A percentile compares a stretch with the other conserved stretches of the same genome.
phyloP scores from a whole-genome alignment of 2,797 vertebrate genomes.

The Cygnus olor region DNA sequence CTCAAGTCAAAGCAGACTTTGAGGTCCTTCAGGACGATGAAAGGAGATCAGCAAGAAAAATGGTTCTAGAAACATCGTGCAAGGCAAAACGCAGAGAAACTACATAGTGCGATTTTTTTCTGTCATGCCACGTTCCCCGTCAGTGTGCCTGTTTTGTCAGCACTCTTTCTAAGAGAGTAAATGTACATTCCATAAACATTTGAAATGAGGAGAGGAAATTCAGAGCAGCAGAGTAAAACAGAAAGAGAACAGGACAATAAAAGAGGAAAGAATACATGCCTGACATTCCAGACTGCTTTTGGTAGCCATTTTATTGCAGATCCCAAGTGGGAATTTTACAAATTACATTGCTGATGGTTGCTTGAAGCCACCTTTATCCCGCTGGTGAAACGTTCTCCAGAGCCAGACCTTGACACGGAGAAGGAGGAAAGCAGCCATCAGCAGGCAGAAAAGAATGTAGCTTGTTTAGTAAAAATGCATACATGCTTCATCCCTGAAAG shows the following conservation, averaged over 20 bases:
- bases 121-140: conserved; percentile 15
- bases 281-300: conserved; percentile 37
- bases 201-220: conserved; percentile 10
- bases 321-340: conserved; percentile 19
- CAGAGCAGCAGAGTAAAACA: conserved; percentile 26
- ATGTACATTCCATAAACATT: background rate
- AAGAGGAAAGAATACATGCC: background rate
- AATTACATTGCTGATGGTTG: background rate
- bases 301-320: conserved; percentile 1
- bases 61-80: background rate
- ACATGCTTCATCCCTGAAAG: background rate
- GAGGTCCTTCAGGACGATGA: background rate
- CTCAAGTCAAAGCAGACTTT: background rate
- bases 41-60: background rate
- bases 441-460: background rate
- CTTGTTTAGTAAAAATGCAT: conserved; percentile 24
- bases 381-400: background rate
- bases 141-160: conserved; percentile 22
- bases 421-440: background rate
- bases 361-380: conserved; percentile 1
- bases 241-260: conserved; percentile 1
- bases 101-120: background rate
- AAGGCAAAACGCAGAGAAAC: conserved; percentile 2
- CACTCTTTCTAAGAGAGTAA: conserved; percentile 49
- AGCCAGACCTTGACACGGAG: background rate